Base-by-base conservation (phyloP, 64 coral and sea anemone genomes). In the Trachythela sp. region DNA sequence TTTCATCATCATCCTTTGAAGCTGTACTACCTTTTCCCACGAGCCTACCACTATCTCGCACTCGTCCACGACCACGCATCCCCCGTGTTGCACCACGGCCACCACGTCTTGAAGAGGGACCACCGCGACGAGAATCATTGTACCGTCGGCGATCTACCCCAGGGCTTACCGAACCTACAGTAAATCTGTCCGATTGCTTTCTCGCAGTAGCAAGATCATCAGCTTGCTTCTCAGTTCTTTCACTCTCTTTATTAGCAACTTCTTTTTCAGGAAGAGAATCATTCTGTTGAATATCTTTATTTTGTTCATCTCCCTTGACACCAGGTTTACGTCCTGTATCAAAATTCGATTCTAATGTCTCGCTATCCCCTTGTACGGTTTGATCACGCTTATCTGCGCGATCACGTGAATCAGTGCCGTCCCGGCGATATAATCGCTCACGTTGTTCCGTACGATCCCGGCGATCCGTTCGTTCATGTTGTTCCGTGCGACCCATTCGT, bases 171-270 rank as follows among this genome's bases (percentile, higher is more conserved):
- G 75, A 34, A 1, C 75, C 75, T 30, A 37, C 15, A 39, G 4
- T 80, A 38, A 80, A 80, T 14, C 75, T 35, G 13, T 37, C 75
- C 9, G 1, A 36, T 80, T 18, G 75, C 33, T 80, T 80, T 35
- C 20, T 35, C 4, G 4, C 11, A 11, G 42, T 6, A 11, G 42
- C 4, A 45, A 45, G 11, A 80, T 37, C 75, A 2, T 29, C 75
- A 15, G 29, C 68, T 72, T 37, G 32, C 10, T 80, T 80, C 37
- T 80, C 75, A 80, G 75, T 39, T 2, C 20, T 86, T 10, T 86
- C 90, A 2, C 29, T 13, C 34, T 72, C 72, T 42, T 91, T 91
- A 30, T 13, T 84, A 85, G 54, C 48, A 90, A 84, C 77, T 42
- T 84, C 89, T 38, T 58, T 9, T 22, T 42, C 83, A 18, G 8